These are phyloP conservation scores for Leucania comma DNA, from an alignment of 2,888 invertebrate species.

Conservation along the genomic window DNA sequence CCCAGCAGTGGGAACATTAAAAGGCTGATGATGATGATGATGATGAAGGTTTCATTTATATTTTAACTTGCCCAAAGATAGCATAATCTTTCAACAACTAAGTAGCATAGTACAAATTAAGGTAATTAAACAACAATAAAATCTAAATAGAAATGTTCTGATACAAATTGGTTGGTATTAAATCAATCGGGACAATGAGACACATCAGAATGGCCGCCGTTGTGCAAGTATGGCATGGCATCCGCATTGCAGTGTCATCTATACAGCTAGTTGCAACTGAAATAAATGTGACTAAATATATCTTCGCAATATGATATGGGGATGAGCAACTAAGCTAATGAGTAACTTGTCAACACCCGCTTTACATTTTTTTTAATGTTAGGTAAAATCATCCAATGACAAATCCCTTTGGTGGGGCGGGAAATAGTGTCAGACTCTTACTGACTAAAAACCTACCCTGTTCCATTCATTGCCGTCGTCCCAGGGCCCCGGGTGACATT, in stretches of 20 bases:
- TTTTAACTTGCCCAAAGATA: too few species aligned
- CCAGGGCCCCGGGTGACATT: too few species aligned
- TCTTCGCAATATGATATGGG: neutral
- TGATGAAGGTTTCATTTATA: too few species aligned
- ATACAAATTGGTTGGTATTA: constrained; percentile 43
- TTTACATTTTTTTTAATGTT: too few species aligned
- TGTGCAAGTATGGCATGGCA: constrained; percentile 20
- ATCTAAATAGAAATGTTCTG: constrained; percentile 22
- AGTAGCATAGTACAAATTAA: constrained; percentile 7
- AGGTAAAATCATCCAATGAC: too few species aligned
- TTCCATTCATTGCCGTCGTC: too few species aligned
- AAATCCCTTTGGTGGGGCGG: too few species aligned
- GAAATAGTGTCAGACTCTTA: too few species aligned
- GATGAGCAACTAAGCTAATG: neutral
- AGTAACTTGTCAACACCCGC: neutral
- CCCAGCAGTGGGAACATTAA: too few species aligned
- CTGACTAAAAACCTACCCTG: too few species aligned
- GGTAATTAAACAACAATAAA: constrained; percentile 49
- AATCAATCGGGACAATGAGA: constrained; percentile 38
- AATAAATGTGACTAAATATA: constrained; percentile 32
- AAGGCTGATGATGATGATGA: too few species aligned
- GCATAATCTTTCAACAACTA: neutral
- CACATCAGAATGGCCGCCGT: constrained; percentile 24
- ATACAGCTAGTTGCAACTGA: constrained; percentile 11
- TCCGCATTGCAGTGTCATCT: constrained; percentile 49